A percentile compares a stretch with the other conserved stretches of the same genome.
Conservation (phyloP, 2,797 vertebrate species). For the Huso huso region DNA sequence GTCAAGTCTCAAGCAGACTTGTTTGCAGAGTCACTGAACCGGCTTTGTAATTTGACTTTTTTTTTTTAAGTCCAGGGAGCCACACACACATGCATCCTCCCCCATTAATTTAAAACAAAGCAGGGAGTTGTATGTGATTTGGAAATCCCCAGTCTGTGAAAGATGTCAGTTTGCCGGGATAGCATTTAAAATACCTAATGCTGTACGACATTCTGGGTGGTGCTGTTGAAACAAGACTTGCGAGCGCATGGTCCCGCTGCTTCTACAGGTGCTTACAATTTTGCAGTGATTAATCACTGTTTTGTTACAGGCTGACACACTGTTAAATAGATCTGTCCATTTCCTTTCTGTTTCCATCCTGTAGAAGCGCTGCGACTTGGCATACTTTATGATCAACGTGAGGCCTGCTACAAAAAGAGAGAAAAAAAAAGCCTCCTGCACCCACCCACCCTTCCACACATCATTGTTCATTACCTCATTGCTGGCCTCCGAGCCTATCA, state of each 20-base stretch:
- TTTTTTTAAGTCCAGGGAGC: neutral
- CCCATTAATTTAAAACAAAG: no score
- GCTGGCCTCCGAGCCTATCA: neutral
- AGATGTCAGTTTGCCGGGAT: neutral
- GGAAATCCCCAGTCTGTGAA: neutral
- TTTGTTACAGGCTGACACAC: slow-evolving; percentile 77
- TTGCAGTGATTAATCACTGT: slow-evolving; percentile 84
- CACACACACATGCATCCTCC: neutral
- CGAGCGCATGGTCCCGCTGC: slow-evolving; percentile 25
- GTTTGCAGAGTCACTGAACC: neutral
- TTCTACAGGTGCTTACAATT: slow-evolving; percentile 90
- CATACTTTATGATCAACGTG: slow-evolving; percentile 23
- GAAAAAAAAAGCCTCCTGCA: slow-evolving; percentile 2
- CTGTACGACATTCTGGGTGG: neutral
- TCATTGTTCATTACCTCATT: neutral
- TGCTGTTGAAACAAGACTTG: slow-evolving; percentile 14
- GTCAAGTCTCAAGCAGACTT: neutral
- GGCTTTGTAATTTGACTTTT: neutral
- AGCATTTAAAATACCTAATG: neutral
- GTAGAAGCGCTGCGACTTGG: slow-evolving; percentile 26
- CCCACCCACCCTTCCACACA: slow-evolving; percentile 1
- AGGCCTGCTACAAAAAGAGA: slow-evolving; percentile 4
- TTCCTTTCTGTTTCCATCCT: slow-evolving; percentile 33
- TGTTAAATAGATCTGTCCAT: slow-evolving; percentile 76
- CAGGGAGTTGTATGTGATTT: neutral